Evolutionary conservation across 1,140 invertebrate species (phyloP), one percentile per base, ranked within the genome.

Genomic region (Calycopis cecrops): DNA sequence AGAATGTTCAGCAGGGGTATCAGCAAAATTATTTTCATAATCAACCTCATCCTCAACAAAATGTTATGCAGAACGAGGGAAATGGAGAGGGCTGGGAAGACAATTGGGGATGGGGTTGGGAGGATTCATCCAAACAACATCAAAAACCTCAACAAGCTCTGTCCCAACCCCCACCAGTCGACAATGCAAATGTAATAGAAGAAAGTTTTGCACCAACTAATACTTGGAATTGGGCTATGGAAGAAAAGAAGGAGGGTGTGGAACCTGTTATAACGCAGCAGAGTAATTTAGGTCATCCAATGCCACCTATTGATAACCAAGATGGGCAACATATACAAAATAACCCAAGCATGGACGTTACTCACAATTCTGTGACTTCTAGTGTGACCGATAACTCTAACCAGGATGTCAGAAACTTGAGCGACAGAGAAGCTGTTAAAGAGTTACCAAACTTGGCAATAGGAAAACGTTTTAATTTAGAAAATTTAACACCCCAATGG

Each of bases 401-500:
- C 18, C 38, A 56, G 33, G 78, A 84, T 52, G 63, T 87, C 1
- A 78, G 71, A 62, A 78, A 71, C 10, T 65, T 88, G 14, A 85
- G 73, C 73, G 86, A 87, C 48, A 74, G 67, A 59, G 86, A 87
- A 16, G 60, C 68, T 38, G 67, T 87, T 0, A 85, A 79, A 44
- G 85, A 88, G 57, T 63, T 87, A 53, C 84, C 84, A 21, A 84
- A 81, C 59, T 60, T 86, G 57, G 79, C 80, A 16, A 48, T 80
- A 16, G 85, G 85, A n/a, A 85, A 86, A 50, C 67, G 85, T 16
- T 67, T 87, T 16, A 71, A 85, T 63, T 62, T 80, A 64, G 87
- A 88, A 55, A 88, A 88, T 59, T 71, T 90, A 54, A 89, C 88
- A 48, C 89, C 90, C 4, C 89, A 91, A 53, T 91, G 90, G 90